Conservation (phyloP, 1,140 invertebrate genomes). For the Drosophila pruinosa region DNA sequence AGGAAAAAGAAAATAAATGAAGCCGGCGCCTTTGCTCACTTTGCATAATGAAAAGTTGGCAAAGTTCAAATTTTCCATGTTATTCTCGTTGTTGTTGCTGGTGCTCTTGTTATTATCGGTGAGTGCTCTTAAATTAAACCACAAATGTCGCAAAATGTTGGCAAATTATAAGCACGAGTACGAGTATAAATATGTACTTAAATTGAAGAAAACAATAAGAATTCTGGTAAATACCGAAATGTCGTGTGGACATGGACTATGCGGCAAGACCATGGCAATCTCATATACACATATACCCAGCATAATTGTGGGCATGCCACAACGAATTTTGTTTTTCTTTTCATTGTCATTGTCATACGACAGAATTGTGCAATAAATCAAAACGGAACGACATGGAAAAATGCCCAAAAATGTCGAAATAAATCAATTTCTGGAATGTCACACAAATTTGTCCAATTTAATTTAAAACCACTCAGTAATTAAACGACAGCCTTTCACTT, state of each 20-base stretch:
- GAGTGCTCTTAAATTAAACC: conserved; percentile 63
- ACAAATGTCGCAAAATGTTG: conserved; percentile 57
- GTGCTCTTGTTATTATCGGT: conserved; percentile 25
- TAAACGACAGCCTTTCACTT: background rate
- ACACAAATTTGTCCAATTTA: conserved; percentile 25
- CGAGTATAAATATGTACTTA: background rate
- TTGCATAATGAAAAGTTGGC: conserved; percentile 69
- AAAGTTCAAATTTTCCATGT: conserved; percentile 46
- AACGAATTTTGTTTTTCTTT: conserved; percentile 5
- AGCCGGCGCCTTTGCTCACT: conserved; percentile 47
- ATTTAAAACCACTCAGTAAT: background rate
- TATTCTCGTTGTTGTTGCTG: conserved; percentile 14
- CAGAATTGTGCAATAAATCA: conserved; percentile 70
- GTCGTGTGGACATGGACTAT: conserved; percentile 27
- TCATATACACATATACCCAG: background rate
- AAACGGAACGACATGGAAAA: conserved; percentile 53
- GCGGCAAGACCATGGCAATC: conserved; percentile 11
- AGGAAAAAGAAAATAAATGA: background rate
- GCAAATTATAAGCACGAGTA: conserved; percentile 10
- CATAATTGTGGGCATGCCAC: conserved; percentile 39
- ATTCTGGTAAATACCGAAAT: background rate
- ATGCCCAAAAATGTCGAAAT: conserved; percentile 33
- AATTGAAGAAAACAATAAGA: background rate
- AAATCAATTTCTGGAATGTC: conserved; percentile 25
- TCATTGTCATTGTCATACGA: conserved; percentile 44